Evolutionary conservation across 2,888 invertebrate species (phyloP).

Genomic region (Petrolisthes cinctipes): DNA sequence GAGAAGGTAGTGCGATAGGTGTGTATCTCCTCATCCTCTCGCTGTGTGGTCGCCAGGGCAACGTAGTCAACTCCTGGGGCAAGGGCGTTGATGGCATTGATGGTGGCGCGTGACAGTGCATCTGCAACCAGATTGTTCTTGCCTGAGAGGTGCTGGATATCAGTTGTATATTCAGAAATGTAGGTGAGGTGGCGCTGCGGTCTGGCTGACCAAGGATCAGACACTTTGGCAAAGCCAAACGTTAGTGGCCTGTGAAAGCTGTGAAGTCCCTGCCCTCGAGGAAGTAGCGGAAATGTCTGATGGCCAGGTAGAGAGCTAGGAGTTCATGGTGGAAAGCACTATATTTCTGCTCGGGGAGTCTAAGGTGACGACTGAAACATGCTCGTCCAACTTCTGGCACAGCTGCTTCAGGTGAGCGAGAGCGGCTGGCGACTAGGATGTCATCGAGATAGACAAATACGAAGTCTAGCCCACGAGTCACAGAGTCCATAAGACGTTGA

Average conservation of each 20-base stretch:
- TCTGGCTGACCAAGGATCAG: too few relatives aligned
- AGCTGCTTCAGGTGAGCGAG: constrained; percentile 5
- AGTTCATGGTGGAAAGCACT: background rate
- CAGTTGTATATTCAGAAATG: too few relatives aligned
- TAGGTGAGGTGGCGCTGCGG: too few relatives aligned
- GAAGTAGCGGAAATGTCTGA: too few relatives aligned
- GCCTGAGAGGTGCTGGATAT: too few relatives aligned
- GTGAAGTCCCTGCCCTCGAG: too few relatives aligned
- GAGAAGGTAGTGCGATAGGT: background rate
- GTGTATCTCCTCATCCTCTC: constrained; percentile 14
- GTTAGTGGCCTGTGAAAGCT: too few relatives aligned
- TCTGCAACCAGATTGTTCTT: too few relatives aligned
- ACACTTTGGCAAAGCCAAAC: too few relatives aligned
- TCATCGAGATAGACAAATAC: constrained; percentile 30
- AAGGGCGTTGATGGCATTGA: background rate
- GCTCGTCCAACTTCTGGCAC: constrained; percentile 1
- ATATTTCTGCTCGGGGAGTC: background rate
- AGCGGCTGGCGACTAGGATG: constrained; percentile 18
- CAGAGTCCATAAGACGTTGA: constrained; percentile 11
- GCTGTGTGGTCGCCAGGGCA: background rate
- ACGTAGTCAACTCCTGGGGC: background rate
- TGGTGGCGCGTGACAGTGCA: background rate
- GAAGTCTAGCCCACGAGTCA: background rate
- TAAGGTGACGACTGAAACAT: background rate
- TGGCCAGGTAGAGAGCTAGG: background rate